phyloP scores from a whole-genome alignment of 30 jellyfish, hydroid and myxozoan genomes.

The Rhopilema esculentum region DNA sequence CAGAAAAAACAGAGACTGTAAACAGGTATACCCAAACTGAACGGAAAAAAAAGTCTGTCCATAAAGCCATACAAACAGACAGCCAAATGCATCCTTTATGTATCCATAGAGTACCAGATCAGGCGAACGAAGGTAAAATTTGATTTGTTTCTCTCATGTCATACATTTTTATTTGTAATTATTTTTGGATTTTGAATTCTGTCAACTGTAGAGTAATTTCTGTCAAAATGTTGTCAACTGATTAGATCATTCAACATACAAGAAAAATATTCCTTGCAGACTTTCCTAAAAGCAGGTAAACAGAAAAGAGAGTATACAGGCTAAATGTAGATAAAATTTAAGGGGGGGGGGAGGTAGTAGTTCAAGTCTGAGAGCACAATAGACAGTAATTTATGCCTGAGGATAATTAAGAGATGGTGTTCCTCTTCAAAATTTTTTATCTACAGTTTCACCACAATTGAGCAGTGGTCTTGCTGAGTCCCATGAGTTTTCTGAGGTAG shows the following conservation, averaged over 20 bases:
- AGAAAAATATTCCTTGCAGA: background rate
- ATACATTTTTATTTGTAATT: background rate
- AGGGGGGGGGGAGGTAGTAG: background rate
- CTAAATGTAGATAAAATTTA: background rate
- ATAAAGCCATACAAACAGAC: background rate
- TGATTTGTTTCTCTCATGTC: background rate
- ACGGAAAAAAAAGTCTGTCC: too few species aligned
- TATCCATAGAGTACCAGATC: slow-evolving; percentile 1
- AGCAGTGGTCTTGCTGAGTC: background rate
- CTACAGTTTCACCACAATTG: background rate
- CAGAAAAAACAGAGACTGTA: too few species aligned
- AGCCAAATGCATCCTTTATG: background rate
- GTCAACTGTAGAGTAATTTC: background rate
- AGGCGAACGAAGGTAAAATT: background rate
- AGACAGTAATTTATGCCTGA: background rate
- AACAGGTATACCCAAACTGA: too few species aligned
- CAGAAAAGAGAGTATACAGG: background rate
- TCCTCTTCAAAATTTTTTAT: slow-evolving; percentile 5
- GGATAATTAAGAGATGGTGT: slow-evolving; percentile 1
- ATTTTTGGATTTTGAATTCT: background rate
- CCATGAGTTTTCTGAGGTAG: background rate
- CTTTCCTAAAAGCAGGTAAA: background rate
- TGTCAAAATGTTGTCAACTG: background rate
- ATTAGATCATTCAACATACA: background rate
- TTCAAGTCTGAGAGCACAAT: too few species aligned